Base-by-base conservation (phyloP, 2,113 vertebrate species). In the Nematolebias whitei region DNA sequence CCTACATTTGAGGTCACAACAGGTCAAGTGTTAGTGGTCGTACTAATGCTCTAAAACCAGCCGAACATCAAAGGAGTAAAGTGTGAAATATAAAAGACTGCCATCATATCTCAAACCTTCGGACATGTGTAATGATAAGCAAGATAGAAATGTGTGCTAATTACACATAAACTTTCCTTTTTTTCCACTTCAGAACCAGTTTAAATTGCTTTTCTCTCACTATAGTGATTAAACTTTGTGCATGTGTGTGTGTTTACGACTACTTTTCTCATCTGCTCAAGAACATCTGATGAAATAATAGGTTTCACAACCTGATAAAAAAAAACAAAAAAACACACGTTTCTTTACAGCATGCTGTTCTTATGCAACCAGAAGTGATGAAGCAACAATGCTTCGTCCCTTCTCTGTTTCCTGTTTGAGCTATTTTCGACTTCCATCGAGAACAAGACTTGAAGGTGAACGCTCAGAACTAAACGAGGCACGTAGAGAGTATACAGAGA, bases 31-130 rank as follows among this genome's bases (percentile, higher is more conserved):
- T n/a, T n/a, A n/a, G n/a, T n/a, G n/a, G n/a, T n/a, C n/a, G n/a
- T n/a, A n/a, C n/a, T n/a, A n/a, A n/a, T n/a, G n/a, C n/a, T n/a
- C n/a, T n/a, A 1, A 68, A 2, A 38, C 20, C 43, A 1, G 13
- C n/a, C n/a, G 15, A 16, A 62, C 13, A 41, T 16, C 2, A 47
- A 26, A 41, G 56, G 18, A 52, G 39, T 44, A 72, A 60, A 8
- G 0, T 47, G 1, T 15, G 14, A 6, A 5, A 2, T 0, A 39
- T 29, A 49, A 53, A 45, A 1, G 39, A 1, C 19, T 20, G 54
- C 1, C 0, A 10, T 16, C 35, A 15, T 0, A 18, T 0, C 0
- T 6, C 50, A 18, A 7, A 19, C 12, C 0, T 10, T 15, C 20
- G n/a, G 0, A 15, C 6, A 18, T 54, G 32, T 50, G 12, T 24